Evolutionary conservation across 2,888 invertebrate species (phyloP).

Genomic region (Trilocha varians): DNA sequence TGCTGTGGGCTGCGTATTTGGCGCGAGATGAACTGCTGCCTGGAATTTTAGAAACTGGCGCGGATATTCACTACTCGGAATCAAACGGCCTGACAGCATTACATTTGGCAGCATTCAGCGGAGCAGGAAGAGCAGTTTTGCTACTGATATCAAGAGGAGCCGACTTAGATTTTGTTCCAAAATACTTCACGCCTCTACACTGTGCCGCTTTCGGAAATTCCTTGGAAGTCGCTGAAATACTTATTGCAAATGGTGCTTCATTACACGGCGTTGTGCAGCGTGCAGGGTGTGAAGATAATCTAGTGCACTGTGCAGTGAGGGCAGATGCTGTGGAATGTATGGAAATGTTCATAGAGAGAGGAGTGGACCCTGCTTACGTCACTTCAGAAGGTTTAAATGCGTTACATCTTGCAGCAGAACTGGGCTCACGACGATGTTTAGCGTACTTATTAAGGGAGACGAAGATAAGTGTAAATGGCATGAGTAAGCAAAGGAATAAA

Average conservation of each 20-base stretch:
- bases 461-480: constrained; percentile 79
- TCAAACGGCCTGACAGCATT: constrained; percentile 82
- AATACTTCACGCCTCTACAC: constrained; percentile 86
- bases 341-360: constrained; percentile 81
- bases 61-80: constrained; percentile 80
- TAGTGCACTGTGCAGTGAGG: constrained; percentile 88
- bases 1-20: constrained; percentile 82
- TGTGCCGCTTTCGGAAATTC: constrained; percentile 93
- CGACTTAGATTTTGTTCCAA: constrained; percentile 78
- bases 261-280: constrained; percentile 79
- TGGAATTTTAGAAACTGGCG: constrained; percentile 76
- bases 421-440: constrained; percentile 82
- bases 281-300: constrained; percentile 80
- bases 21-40: constrained; percentile 81
- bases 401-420: constrained; percentile 85
- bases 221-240: constrained; percentile 81
- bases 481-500: constrained; percentile 80
- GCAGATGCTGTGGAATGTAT: constrained; percentile 86
- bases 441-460: constrained; percentile 83
- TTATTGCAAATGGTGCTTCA: constrained; percentile 80
- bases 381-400: constrained; percentile 85
- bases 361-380: constrained; percentile 82
- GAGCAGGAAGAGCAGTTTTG: constrained; percentile 78
- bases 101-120: constrained; percentile 84
- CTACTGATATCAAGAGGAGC: constrained; percentile 80